Conservation (phyloP, 2,113 vertebrate species). For the Phylloscopus trochilus region DNA sequence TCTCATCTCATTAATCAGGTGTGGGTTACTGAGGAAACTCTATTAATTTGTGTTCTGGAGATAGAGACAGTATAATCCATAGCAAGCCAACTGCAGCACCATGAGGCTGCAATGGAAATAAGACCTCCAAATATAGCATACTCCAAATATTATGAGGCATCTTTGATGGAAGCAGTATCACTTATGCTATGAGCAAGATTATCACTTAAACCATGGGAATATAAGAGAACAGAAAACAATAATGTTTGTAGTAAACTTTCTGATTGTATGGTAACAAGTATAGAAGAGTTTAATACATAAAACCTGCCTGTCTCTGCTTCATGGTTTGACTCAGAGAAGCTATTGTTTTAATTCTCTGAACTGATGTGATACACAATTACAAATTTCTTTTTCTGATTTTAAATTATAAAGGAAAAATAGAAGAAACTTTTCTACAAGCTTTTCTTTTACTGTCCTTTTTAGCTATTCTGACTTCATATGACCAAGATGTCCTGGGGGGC, state of each 20-base stretch:
- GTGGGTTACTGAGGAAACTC: conserved; percentile 60
- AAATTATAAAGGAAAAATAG: not conserved
- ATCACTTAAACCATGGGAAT: not conserved
- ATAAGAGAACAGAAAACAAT: not conserved
- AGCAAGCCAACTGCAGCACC: conserved; percentile 51
- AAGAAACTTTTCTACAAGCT: not conserved
- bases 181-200: not conserved
- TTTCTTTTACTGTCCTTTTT: not conserved
- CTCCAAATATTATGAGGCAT: conserved; percentile 11
- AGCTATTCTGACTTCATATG: not conserved
- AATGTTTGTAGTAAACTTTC: not conserved
- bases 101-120: conserved; percentile 28
- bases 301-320: not conserved
- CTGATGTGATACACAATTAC: not conserved
- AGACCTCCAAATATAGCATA: not conserved
- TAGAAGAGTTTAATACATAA: not conserved
- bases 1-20: conserved; percentile 76
- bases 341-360: not conserved
- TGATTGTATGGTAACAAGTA: not conserved
- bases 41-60: conserved; percentile 69
- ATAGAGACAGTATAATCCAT: conserved; percentile 55
- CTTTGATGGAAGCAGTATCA: not conserved
- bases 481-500: not conserved
- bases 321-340: not conserved
- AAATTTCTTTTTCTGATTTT: not conserved